Base-by-base conservation (phyloP, 1,140 invertebrate species). In the Drosophila sturtevanti region DNA sequence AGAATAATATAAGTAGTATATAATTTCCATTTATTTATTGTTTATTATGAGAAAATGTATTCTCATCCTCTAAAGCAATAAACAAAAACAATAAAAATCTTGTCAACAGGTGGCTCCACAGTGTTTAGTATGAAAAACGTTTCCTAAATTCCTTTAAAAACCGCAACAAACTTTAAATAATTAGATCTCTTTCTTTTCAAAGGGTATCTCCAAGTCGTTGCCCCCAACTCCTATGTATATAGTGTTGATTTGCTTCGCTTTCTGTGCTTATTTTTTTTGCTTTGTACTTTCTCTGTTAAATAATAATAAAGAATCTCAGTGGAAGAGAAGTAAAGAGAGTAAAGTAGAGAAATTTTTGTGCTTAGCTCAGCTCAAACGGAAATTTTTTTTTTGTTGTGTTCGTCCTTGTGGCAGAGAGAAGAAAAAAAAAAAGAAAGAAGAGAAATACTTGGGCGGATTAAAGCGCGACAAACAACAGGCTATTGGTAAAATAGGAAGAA, bases 301-400 rank as follows among this genome's bases (percentile, higher is more conserved):
- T 89, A 84, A 89, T 89, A 89, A 87, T 82, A 87, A 77, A 87
- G 68, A 72, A 77, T 68, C 72, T 82, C 75, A 60, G 67, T 70
- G 73, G 48, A 54, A 72, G 68, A 68, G 59, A 66, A 66, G 78
- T 84, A 80, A 31, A 6, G 27, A 84, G 81, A 73, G 80, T 48
- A 75, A 82, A 89, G 84, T 87, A 68, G 76, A 89, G 79, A 89
- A 79, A 89, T 89, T 82, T 77, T 89, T 89, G 64, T 79, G 84
- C 84, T 89, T 89, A 89, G 84, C 80, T 89, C 84, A 89, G 84
- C 84, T 80, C 69, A 89, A 89, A 89, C 85, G 84, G 84, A 89
- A 89, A 89, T 72, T 84, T 63, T 61, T 27, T 65, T 72, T 72
- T 84, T 63, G 55, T 24, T 65, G 64, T 75, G 71, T 75, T 75